A percentile compares a stretch with the other conserved stretches of the same genome.
phyloP scores from a whole-genome alignment of 1,140 invertebrate species.

The Tetranychus urticae region DNA sequence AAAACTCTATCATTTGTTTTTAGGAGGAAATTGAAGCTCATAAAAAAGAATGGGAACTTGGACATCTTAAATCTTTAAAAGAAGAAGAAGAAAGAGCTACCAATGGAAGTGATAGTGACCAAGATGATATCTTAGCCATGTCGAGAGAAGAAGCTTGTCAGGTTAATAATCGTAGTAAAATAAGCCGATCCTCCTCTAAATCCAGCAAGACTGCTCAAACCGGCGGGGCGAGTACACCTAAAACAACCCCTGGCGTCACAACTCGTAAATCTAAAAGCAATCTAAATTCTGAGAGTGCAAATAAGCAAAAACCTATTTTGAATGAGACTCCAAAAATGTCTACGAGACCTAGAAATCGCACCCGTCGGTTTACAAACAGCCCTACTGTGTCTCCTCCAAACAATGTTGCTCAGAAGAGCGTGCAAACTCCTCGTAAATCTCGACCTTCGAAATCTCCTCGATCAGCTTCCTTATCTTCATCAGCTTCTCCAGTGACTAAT shows the following conservation, averaged over 20 bases:
- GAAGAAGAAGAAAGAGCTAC: conserved; percentile 23
- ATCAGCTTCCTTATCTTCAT: too few species aligned
- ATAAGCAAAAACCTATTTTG: too few species aligned
- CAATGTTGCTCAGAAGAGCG: too few species aligned
- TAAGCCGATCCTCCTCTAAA: background rate
- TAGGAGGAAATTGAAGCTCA: conserved; percentile 54
- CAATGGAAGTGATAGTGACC: conserved; percentile 11
- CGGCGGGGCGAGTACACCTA: background rate
- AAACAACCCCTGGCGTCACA: background rate
- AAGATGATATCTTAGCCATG: conserved; percentile 38
- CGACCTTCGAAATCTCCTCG: too few species aligned
- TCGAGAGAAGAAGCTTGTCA: conserved; percentile 45
- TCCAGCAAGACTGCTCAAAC: background rate
- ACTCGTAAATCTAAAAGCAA: background rate
- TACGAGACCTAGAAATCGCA: too few species aligned
- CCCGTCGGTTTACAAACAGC: too few species aligned
- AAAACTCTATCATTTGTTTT: conserved; percentile 6
- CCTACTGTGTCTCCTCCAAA: too few species aligned
- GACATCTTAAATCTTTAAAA: conserved; percentile 37
- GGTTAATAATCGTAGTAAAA: conserved; percentile 34
- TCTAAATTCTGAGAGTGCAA: too few species aligned
- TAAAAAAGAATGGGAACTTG: conserved; percentile 80
- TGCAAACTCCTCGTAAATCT: too few species aligned
- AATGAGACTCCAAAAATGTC: too few species aligned
- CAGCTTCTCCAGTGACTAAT: too few species aligned